Evolutionary conservation across 2,888 invertebrate genomes (phyloP), one percentile per base, ranked within the genome.

Genomic region (Conistra vaccinii): DNA sequence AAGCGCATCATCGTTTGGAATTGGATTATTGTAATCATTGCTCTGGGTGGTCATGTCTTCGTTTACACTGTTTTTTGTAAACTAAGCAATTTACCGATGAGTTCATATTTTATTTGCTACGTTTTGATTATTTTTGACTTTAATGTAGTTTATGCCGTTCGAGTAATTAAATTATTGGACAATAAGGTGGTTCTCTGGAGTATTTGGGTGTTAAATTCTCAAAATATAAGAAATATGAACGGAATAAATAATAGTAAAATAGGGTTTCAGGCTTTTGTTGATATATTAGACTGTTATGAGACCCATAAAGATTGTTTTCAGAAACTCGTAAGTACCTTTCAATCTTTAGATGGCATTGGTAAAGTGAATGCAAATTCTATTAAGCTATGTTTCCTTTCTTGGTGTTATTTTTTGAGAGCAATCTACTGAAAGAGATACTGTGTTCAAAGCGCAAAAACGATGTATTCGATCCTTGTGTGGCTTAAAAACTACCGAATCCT

Each of bases 201-300:
- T 35, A 58, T 10, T 17, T 20, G 10, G n/a, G 45, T 67, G n/a
- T 48, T 57, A n/a, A 29, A 61, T 4, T 55, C 1, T n/a, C n/a
- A 45, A 20, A 45, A 23, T 12, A 39, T 6, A 63, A 29, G 51
- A 62, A 0, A 3, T 0, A 0, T 1, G 5, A 7, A 12, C 17
- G 45, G 32, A 57, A 10, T 12, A 35, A 45, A 20, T 23, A 3
- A 69, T 23, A 29, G 23, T 20, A 42, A 23, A 17, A 45, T 48
- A 17, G 5, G n/a, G 29, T 80, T 78, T 51, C 39, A 62, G 12
- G 73, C 57, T 32, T 78, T 67, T 6, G 29, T 62, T 23, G 32
- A 67, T 42, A 48, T 78, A 62, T 58, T 73, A 42, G n/a, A 73
- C 0, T 78, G 78, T 48, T 68, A 72, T 29, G n/a, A 14, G 5